Conservation (phyloP, 2,113 vertebrate genomes). For the Campylorhamphus procurvoides region DNA sequence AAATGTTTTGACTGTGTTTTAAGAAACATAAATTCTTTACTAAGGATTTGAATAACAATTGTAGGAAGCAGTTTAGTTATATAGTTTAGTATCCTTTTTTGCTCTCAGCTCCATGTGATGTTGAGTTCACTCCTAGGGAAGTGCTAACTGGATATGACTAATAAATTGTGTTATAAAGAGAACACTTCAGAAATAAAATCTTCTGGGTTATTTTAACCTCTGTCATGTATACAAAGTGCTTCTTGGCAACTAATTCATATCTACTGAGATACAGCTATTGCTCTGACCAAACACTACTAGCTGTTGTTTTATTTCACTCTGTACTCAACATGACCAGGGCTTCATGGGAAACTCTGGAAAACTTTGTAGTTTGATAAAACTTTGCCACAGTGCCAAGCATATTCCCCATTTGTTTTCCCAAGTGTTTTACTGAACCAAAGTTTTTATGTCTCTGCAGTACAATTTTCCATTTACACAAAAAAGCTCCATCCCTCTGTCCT, state of each 20-base stretch:
- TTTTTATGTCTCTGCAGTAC: neutral
- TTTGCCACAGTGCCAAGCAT: neutral
- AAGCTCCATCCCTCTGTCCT: neutral
- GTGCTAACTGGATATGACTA: constrained; percentile 53
- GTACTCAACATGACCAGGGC: neutral
- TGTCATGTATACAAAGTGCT: constrained; percentile 21
- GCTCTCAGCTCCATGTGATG: neutral
- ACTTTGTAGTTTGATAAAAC: neutral
- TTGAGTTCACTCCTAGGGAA: constrained; percentile 19
- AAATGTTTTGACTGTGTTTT: constrained; percentile 36
- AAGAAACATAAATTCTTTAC: constrained; percentile 23
- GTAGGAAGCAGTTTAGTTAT: constrained; percentile 31
- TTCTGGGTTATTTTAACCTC: constrained; percentile 58
- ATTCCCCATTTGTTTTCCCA: neutral
- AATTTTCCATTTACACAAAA: neutral
- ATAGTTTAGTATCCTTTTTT: constrained; percentile 48
- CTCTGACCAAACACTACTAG: neutral
- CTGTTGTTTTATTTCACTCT: neutral
- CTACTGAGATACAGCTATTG: neutral
- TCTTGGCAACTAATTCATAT: constrained; percentile 25
- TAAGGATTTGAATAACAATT: constrained; percentile 63
- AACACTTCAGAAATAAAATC: constrained; percentile 45
- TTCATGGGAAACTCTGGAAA: neutral
- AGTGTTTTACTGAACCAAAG: neutral
- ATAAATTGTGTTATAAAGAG: constrained; percentile 45